These are phyloP conservation scores for Ditula angustiorana DNA, from an alignment of 2,888 invertebrate species.

Conservation along the genomic window DNA sequence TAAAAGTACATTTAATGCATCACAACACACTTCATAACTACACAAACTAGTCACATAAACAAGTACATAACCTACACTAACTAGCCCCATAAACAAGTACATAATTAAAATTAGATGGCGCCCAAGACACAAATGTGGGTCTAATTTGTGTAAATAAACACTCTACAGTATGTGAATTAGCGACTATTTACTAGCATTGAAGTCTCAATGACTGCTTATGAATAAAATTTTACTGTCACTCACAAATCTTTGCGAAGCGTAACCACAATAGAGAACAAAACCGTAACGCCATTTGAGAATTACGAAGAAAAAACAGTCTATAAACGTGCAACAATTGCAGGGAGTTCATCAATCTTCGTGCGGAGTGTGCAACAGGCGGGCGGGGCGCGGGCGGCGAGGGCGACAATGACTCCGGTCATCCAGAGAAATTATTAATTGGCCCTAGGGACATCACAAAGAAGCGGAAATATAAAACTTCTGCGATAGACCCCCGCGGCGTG, in stretches of 20 bases:
- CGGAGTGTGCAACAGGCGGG: conserved; percentile 69
- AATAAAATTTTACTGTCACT: conserved; percentile 36
- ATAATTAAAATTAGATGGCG: too few species aligned
- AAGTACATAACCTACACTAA: too few species aligned
- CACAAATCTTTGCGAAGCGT: conserved; percentile 43
- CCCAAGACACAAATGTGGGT: background rate
- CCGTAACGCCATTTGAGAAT: conserved; percentile 55
- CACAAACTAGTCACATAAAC: too few species aligned
- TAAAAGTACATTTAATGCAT: too few species aligned
- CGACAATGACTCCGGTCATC: conserved; percentile 83
- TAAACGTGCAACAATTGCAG: conserved; percentile 79
- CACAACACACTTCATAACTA: too few species aligned
- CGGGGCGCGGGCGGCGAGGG: conserved; percentile 54
- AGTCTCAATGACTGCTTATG: conserved; percentile 31
- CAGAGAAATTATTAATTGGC: conserved; percentile 84
- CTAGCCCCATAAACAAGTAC: too few species aligned
- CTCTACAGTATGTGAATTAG: too few species aligned
- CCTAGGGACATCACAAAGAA: conserved; percentile 78
- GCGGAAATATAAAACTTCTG: conserved; percentile 85
- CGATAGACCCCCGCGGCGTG: conserved; percentile 76
- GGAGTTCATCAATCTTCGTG: conserved; percentile 82
- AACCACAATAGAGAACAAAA: conserved; percentile 46
- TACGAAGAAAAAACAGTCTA: conserved; percentile 73
- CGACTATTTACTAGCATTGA: conserved; percentile 13
- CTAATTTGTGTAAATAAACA: background rate